A percentile compares a stretch with the other conserved stretches of the same genome.
phyloP scores from a whole-genome alignment of 2,113 vertebrate genomes.

The Tupaia tana region DNA sequence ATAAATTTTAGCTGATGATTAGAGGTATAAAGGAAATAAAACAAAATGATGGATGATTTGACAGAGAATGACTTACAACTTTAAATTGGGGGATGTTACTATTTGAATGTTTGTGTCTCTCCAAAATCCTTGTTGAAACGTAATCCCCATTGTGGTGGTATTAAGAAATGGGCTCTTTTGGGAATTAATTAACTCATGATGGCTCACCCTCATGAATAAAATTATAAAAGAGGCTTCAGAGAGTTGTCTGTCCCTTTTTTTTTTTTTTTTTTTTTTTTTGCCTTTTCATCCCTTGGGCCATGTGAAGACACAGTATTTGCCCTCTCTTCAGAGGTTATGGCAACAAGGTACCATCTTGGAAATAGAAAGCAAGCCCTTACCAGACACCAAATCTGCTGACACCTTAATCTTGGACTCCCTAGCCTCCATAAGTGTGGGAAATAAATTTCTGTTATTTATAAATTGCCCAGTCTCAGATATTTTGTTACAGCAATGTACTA shows the following conservation, averaged over 20 bases:
- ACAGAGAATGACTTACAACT: background rate
- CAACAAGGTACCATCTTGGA: background rate
- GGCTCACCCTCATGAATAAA: background rate
- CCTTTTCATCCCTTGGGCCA: background rate
- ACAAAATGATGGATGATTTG: background rate
- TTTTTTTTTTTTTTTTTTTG: background rate
- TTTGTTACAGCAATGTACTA: background rate
- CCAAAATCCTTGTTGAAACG: background rate
- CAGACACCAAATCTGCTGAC: background rate
- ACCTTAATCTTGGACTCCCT: background rate
- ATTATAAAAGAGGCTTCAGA: background rate
- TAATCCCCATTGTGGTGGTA: background rate
- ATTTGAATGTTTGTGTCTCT: background rate
- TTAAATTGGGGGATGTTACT: background rate
- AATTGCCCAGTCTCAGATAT: background rate
- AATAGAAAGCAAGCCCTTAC: background rate
- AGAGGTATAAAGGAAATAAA: conserved; percentile 23
- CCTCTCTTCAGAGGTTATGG: background rate
- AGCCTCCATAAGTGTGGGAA: background rate
- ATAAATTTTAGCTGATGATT: conserved; percentile 7
- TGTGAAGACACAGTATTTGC: background rate
- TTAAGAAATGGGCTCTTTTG: background rate
- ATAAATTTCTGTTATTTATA: background rate
- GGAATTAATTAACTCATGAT: background rate
- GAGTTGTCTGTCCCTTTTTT: background rate